Base-by-base conservation (phyloP, 2,113 vertebrate species). In the Platanista minor region DNA sequence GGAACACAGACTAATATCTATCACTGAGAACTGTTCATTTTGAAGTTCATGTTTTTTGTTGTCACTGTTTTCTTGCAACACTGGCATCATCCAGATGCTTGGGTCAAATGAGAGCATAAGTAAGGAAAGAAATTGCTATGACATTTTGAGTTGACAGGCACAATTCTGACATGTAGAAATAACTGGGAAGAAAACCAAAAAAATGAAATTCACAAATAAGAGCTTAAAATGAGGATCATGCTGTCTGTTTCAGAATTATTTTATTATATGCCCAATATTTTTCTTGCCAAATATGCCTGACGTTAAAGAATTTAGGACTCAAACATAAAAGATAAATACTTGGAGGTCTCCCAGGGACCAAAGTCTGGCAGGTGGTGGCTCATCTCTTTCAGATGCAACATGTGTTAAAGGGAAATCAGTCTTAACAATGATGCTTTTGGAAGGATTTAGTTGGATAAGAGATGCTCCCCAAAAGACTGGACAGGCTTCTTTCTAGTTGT, bases 131-230 rank as follows among this genome's bases (percentile, higher is more conserved):
- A 92, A 69, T 29, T 86, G 31, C 59, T 27, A 2, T 98, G 96
- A 77, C 91, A 92, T 96, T 93, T 93, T 86, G 23, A 96, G 74
- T 74, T 97, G 93, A 97, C 94, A 96, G 71, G 78, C 43, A 23
- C 41, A 93, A 67, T 93, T 97, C 46, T 41, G 46, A 87, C 89
- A 81, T 4, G 46, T 27, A 33, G 39, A 93, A 96, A 80, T 96
- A 41, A 96, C 62, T 54, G 82, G 17, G 39, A 91, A 61, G 90
- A 33, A 93, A 97, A 97, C 77, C 52, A 95, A 84, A 96, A 83
- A 97, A 75, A 39, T 59, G 13, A 71, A 94, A 91, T 88, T 82
- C 72, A 88, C 54, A 94, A 93, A 87, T 80, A 87, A 89, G 49
- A 83, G 27, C 8, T 86, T 88, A 86, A 82, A 90, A 41, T 75